A percentile compares a stretch with the other conserved stretches of the same genome.
Evolutionary conservation across 2,113 vertebrate genomes (phyloP).

Genomic region (Ochotona princeps): DNA sequence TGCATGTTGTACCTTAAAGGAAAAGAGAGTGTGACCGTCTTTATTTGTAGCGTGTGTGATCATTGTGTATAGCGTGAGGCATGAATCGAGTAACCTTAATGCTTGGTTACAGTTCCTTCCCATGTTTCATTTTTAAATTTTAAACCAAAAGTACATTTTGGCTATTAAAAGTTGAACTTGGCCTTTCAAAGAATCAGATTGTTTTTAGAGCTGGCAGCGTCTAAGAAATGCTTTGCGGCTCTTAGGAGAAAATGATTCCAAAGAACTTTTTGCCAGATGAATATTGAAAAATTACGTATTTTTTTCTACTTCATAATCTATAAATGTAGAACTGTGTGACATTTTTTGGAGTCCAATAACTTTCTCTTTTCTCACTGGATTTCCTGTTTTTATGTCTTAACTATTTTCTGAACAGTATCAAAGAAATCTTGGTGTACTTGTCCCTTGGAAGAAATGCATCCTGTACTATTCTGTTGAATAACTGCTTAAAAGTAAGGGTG

Average conservation of each 20-base stretch:
- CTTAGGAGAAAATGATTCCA: slow-evolving; percentile 50
- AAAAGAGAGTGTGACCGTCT: background rate
- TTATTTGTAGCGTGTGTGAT: background rate
- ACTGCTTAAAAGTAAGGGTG: background rate
- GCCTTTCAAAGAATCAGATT: slow-evolving; percentile 43
- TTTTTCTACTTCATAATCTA: slow-evolving; percentile 19
- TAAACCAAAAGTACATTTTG: slow-evolving; percentile 1
- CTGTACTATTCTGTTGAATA: background rate
- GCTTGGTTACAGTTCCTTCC: background rate
- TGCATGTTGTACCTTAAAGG: background rate
- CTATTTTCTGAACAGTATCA: slow-evolving; percentile 18
- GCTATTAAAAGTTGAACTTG: slow-evolving; percentile 56
- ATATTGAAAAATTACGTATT: slow-evolving; percentile 55
- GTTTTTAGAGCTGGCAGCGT: slow-evolving; percentile 58
- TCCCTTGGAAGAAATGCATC: background rate
- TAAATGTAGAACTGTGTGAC: background rate
- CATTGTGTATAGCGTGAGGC: background rate
- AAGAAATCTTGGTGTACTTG: slow-evolving; percentile 31
- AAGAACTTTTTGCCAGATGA: slow-evolving; percentile 54
- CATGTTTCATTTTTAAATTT: background rate
- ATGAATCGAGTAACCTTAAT: background rate
- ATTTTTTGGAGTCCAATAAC: background rate
- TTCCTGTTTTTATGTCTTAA: background rate
- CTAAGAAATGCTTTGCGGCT: slow-evolving; percentile 39
- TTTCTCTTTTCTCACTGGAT: background rate